Percentiles rank a stretch among this genome's conserved stretches.
Conservation (phyloP, 2,113 vertebrate genomes). For the Eonycteris spelaea region DNA sequence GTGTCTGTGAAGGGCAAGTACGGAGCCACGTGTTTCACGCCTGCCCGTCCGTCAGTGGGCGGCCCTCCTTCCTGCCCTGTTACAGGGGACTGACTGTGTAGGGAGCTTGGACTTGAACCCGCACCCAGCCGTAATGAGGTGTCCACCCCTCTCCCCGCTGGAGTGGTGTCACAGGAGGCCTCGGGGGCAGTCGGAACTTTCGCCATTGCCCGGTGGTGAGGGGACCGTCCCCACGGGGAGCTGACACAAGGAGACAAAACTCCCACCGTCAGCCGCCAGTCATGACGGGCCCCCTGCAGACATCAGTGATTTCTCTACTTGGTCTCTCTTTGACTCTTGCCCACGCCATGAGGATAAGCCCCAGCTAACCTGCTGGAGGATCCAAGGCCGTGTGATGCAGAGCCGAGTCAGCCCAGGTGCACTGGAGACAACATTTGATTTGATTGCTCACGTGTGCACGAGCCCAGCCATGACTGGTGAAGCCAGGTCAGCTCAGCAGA, state of each 20-base stretch:
- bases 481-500: background rate
- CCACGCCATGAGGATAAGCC: background rate
- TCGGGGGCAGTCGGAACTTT: background rate
- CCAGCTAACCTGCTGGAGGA: background rate
- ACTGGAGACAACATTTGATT: accelerated
- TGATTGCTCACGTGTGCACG: accelerated
- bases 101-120: background rate
- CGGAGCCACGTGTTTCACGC: too few species aligned
- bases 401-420: background rate
- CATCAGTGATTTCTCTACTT: accelerated
- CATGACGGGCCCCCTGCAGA: too few species aligned
- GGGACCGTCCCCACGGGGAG: background rate
- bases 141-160: accelerated
- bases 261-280: too few species aligned
- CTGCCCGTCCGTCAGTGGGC: too few species aligned
- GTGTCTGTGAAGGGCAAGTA: accelerated
- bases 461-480: accelerated
- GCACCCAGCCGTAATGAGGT: too few species aligned
- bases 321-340: background rate
- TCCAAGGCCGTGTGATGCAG: accelerated
- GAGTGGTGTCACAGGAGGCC: background rate
- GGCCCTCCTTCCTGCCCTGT: accelerated
- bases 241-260: background rate
- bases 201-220: too few species aligned
- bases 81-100: accelerated